Conservation (phyloP, 2,113 vertebrate species). For the Benitochromis conjunctus region DNA sequence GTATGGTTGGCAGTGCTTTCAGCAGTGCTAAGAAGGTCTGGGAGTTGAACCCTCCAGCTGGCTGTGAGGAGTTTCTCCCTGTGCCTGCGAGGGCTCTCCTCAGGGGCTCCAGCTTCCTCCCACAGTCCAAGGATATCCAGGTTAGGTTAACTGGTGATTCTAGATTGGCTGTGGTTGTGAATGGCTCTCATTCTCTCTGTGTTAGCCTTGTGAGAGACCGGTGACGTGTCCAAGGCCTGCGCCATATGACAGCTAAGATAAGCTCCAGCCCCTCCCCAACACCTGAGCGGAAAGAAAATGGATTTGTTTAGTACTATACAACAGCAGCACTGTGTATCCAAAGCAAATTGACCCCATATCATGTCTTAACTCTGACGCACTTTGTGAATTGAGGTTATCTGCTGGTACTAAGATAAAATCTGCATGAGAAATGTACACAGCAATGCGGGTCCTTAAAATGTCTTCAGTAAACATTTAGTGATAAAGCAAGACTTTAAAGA, state of each 20-base stretch:
- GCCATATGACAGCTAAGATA: neutral
- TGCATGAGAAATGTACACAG: neutral
- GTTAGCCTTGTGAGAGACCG: neutral
- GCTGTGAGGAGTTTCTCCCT: neutral
- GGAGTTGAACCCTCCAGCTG: neutral
- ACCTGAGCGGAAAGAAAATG: accelerated
- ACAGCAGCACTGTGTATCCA: neutral
- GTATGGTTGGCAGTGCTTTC: neutral
- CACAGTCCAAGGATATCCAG: neutral
- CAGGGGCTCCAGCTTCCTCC: neutral
- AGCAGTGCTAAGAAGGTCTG: neutral
- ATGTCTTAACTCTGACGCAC: neutral
- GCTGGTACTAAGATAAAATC: neutral
- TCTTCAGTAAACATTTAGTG: neutral
- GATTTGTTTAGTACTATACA: neutral
- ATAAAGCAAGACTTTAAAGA: neutral
- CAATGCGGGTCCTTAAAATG: neutral
- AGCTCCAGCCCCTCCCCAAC: neutral
- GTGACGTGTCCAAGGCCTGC: neutral
- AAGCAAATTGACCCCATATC: neutral
- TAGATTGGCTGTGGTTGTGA: neutral
- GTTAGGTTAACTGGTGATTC: neutral
- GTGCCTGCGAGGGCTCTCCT: neutral
- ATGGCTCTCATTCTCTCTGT: neutral
- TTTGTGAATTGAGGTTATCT: neutral